Base-by-base conservation (phyloP, 2,113 vertebrate genomes). In the Mus pahari region DNA sequence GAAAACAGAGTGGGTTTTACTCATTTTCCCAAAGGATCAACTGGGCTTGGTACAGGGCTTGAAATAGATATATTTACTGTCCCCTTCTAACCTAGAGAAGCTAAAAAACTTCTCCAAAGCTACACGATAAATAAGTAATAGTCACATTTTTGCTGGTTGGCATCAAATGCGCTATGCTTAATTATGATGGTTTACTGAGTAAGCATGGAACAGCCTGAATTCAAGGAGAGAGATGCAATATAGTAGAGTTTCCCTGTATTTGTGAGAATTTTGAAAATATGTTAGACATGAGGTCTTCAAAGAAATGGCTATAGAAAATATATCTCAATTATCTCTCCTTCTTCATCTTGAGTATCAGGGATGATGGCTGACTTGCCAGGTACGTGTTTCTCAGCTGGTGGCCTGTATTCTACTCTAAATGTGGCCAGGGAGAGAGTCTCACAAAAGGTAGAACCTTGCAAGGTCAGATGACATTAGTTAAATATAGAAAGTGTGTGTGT, bases 231-330 rank as follows among this genome's bases (percentile, higher is more conserved):
- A 22, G 88, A 86, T 77, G 50, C 31, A 31, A 66, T 26, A n/a
- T 62, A 42, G 70, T 81, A 75, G 48, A 87, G 8, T 86, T 90
- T 89, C 62, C 39, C 39, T 86, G 11, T 70, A 73, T 93, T 14
- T 95, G 60, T 70, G 42, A 94, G 50, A 22, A 24, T 26, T 91
- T 71, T 92, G 26, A 90, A 93, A 93, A 77, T 20, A 55, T n/a
- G 9, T 89, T 60, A 89, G 48, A 64, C 26, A 62, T 3, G 58
- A 95, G n/a, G 79, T 6, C 24, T 87, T 75, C 89, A 55, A 90
- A 93, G 58, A 95, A 26, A 42, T n/a, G 9, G 28, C 6, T 92
- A 3, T 10, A 78, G 62, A 91, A 84, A 77, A 79, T 39, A 58
- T 3, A 88, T 16, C 16, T 71, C 42, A 92, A 79, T 22, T 89